Base-by-base conservation (phyloP, 2,113 vertebrate genomes). In the Austrofundulus limnaeus region DNA sequence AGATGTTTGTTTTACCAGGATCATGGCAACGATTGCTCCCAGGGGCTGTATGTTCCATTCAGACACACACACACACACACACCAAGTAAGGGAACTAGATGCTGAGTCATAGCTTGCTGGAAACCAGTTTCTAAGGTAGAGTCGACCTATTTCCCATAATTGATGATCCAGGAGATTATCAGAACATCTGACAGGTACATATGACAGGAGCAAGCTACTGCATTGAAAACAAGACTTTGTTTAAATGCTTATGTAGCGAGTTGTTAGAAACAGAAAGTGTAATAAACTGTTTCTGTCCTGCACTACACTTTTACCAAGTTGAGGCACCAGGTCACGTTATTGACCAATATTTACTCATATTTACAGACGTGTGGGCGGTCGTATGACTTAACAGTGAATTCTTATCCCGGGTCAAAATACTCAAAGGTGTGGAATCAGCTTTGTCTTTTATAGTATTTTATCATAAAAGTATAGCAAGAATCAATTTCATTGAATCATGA, bases 1-100 rank as follows among this genome's bases (percentile, higher is more conserved):
- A 52, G 55, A 71, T 17, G 28, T 84, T 85, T 88, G 82, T 54
- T 73, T 84, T 80, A 70, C 81, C 79, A 77, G 72, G 61, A 19
- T 68, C 58, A 7, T 28, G 42, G 34, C 72, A 66, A 63, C 20
- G 28, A 83, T 56, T 61, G 77, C 64, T 72, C 61, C 74, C 77
- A 5, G n/a, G 78, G 48, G 61, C 58, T 42, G 52, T 28, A 42
- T 45, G 69, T 58, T 66, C 61, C 61, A 63, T 58, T 81, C 80
- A 61, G 20, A 58, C 15, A 51, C 11, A 31, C 0, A 17, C 23
- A 66, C 11, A 45, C 42, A 41, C 34, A 41, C 31, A 61, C 57
- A 37, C 11, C 47, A 2, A 12, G 4, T n/a, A 45, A 31, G 39
- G 24, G 43, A 74, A 59, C 19, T 5, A 25, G 24, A 37, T 5